A percentile compares a stretch with the other conserved stretches of the same genome.
phyloP scores from a whole-genome alignment of 2,888 invertebrate species.

The Amphimallon solstitiale region DNA sequence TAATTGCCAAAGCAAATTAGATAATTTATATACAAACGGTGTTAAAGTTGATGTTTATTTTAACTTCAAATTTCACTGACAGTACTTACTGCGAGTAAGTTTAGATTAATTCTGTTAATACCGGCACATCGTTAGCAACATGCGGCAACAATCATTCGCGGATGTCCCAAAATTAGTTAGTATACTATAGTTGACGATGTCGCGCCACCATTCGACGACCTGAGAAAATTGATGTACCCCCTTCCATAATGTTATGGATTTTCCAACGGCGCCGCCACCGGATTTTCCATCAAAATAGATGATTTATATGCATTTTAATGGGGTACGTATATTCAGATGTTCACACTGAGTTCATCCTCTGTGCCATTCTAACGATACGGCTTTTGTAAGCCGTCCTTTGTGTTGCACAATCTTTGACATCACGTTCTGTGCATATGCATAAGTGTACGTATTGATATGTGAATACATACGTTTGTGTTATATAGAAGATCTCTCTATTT shows the following conservation, averaged over 20 bases:
- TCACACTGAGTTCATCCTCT: constrained; percentile 14
- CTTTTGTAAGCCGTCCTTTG: constrained; percentile 18
- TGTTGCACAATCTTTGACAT: constrained; percentile 19
- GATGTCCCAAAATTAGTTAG: neutral
- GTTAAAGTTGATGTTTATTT: too few relatives aligned
- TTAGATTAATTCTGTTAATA: too few relatives aligned
- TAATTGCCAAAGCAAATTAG: too few relatives aligned
- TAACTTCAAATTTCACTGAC: too few relatives aligned
- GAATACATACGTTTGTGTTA: neutral
- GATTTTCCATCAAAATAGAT: constrained; percentile 9
- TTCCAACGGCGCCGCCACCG: neutral
- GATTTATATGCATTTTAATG: constrained; percentile 22
- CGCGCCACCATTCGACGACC: too few relatives aligned
- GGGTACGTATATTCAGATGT: constrained; percentile 1
- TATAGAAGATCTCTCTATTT: constrained; percentile 11
- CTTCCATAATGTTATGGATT: neutral
- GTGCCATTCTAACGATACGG: constrained; percentile 2
- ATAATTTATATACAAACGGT: too few relatives aligned
- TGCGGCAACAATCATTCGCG: too few relatives aligned
- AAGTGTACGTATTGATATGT: neutral
- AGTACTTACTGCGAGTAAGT: too few relatives aligned
- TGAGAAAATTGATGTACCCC: neutral
- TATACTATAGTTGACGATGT: neutral
- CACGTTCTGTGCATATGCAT: neutral
- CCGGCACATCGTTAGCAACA: too few relatives aligned